These are phyloP conservation scores for Scaptomyza graminum DNA, from an alignment of 1,140 invertebrate species.

Conservation along the genomic window DNA sequence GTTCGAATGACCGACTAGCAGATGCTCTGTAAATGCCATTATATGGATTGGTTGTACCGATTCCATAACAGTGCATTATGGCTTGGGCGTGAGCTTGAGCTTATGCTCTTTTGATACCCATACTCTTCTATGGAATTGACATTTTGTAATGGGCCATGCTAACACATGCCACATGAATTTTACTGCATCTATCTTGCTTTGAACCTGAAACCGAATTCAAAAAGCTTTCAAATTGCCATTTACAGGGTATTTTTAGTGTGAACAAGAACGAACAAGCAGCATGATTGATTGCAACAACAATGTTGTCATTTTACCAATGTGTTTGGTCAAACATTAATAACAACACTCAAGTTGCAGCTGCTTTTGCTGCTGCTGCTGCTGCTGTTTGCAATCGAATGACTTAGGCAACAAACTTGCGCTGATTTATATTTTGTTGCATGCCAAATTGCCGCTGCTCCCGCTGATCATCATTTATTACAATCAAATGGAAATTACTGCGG, in stretches of 20 bases:
- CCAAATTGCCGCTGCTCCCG: constrained; percentile 14
- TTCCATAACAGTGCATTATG: too few species aligned
- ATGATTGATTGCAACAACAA: constrained; percentile 45
- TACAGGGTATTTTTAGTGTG: constrained; percentile 16
- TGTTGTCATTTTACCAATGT: constrained; percentile 39
- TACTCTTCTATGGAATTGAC: too few species aligned
- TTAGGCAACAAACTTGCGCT: constrained; percentile 78
- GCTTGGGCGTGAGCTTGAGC: too few species aligned
- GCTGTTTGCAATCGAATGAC: constrained; percentile 66
- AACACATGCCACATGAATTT: too few species aligned
- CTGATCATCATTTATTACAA: constrained; percentile 48
- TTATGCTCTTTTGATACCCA: too few species aligned
- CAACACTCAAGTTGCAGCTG: constrained; percentile 8
- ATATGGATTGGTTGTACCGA: too few species aligned
- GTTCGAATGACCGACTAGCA: neutral
- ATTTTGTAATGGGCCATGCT: too few species aligned
- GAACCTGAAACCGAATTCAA: too few species aligned
- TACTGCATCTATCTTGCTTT: too few species aligned
- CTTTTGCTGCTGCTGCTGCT: too few species aligned
- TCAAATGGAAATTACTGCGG: constrained; percentile 44
- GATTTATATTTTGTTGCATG: constrained; percentile 27
- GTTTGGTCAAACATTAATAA: constrained; percentile 47
- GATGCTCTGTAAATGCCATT: neutral
- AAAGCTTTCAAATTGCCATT: too few species aligned
- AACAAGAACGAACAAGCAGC: neutral